Evolutionary conservation across 2,888 invertebrate genomes (phyloP), one percentile per base, ranked within the genome.

Genomic region (Cremastobaeus sp.): DNA sequence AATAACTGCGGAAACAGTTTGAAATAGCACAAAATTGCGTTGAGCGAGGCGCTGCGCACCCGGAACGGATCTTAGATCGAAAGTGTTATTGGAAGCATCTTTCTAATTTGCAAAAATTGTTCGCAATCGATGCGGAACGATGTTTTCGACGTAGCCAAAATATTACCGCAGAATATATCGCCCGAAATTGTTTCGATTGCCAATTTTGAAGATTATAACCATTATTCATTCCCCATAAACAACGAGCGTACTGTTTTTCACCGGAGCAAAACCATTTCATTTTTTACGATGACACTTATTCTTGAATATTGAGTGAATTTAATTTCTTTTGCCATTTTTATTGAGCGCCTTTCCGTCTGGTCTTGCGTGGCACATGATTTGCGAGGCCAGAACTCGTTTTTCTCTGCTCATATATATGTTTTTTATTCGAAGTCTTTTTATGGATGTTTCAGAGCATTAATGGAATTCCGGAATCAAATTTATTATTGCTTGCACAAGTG

Each of bases 401-500:
- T 55, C 75, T 75, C 79, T 76, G 1, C 62, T 71, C 70, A 76
- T 75, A 79, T 79, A 81, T 80, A 79, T 48, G 39, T 39, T 43
- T 50, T 54, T 34, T 41, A 15, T n/a, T 21, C 4, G 34, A 37
- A 3, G 3, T 30, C 18, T 57, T 66, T 47, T 41, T 82, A 83
- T 83, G 80, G 82, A 82, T 83, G 79, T 77, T 76, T 55, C 69
- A 76, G 52, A 57, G 71, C 81, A 80, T 82, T 83, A 84, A 84
- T 83, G 82, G 84, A 83, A 84, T 83, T 83, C 82, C 82, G 81
- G 80, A 81, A 79, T 79, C 79, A 81, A 85, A 84, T 84, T 85
- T 84, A 83, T 83, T 83, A 84, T 80, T 74, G 70, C 70, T 77
- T 70, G 73, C 70, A 35, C 60, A 43, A 60, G 41, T 59, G 59